Percentiles rank a stretch among this genome's conserved stretches.
These are phyloP conservation scores for Microctonus brassicae DNA, from an alignment of 2,888 invertebrate genomes.

Conservation along the genomic window DNA sequence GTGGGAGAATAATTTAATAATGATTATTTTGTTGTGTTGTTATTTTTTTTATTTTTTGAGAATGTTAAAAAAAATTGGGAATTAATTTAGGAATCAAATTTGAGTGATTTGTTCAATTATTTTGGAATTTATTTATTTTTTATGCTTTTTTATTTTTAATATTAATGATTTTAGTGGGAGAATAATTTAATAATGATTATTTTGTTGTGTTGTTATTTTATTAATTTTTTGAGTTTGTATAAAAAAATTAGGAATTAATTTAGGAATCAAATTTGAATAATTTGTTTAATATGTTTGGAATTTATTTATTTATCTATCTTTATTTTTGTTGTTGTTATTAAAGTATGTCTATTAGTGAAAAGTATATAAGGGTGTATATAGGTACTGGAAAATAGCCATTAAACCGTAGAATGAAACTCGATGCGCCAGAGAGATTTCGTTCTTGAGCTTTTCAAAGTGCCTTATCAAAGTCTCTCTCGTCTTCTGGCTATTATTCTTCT, in stretches of 20 bases:
- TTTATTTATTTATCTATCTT: background rate
- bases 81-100: no score
- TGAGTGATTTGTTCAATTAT: background rate
- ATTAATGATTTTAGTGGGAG: no score
- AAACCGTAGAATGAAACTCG: background rate
- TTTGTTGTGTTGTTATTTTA: no score
- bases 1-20: no score
- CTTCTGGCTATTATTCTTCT: background rate
- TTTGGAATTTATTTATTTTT: background rate
- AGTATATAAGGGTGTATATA: background rate
- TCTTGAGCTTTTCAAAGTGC: conserved; percentile 3
- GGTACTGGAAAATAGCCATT: background rate
- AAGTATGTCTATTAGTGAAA: background rate
- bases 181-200: no score
- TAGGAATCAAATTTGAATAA: no score
- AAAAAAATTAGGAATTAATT: no score
- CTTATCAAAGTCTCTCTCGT: background rate
- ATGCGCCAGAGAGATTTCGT: background rate
- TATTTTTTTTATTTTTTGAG: no score
- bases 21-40: no score
- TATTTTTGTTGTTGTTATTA: background rate
- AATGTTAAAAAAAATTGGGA: no score
- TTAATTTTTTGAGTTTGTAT: no score
- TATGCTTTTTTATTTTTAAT: no score
- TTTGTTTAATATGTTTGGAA: background rate